Evolutionary conservation across 2,113 vertebrate genomes (phyloP).

Genomic region (Pleuronectes platessa): DNA sequence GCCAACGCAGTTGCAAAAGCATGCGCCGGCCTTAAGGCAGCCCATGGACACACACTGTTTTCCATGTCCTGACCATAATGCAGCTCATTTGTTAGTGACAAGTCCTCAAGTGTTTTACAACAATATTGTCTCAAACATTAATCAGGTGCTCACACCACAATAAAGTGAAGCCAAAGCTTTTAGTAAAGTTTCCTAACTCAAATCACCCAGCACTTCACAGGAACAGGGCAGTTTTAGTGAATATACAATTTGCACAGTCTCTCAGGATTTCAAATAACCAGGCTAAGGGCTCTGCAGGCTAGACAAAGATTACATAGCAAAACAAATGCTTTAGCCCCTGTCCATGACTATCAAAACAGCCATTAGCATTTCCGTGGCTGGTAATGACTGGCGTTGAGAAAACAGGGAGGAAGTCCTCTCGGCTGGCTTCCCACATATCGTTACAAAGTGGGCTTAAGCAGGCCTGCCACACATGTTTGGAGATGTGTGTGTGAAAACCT

Average conservation of each 20-base stretch:
- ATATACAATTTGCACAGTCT: constrained; percentile 41
- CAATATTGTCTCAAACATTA: constrained; percentile 30
- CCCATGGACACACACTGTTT: constrained; percentile 8
- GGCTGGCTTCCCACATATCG: constrained; percentile 66
- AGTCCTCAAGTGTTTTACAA: neutral
- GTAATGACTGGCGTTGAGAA: constrained; percentile 74
- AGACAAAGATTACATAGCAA: constrained; percentile 73
- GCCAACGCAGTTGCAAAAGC: too few species aligned
- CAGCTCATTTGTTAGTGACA: too few species aligned
- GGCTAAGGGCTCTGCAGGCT: constrained; percentile 36
- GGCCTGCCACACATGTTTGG: constrained; percentile 44
- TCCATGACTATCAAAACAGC: constrained; percentile 74
- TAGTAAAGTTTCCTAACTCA: constrained; percentile 16
- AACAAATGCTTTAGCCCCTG: constrained; percentile 69
- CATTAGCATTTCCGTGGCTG: constrained; percentile 79
- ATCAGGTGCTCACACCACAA: constrained; percentile 26
- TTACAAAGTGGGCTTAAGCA: constrained; percentile 50
- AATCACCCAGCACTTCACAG: constrained; percentile 35
- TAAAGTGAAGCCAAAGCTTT: constrained; percentile 4
- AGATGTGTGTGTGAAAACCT: neutral
- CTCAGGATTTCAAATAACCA: constrained; percentile 69
- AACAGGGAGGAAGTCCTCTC: constrained; percentile 63
- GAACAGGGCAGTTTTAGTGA: neutral
- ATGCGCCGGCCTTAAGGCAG: too few species aligned
- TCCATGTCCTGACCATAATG: constrained; percentile 8